Base-by-base conservation (phyloP, 2,797 vertebrate genomes). In the Chaetodon trifasciatus region DNA sequence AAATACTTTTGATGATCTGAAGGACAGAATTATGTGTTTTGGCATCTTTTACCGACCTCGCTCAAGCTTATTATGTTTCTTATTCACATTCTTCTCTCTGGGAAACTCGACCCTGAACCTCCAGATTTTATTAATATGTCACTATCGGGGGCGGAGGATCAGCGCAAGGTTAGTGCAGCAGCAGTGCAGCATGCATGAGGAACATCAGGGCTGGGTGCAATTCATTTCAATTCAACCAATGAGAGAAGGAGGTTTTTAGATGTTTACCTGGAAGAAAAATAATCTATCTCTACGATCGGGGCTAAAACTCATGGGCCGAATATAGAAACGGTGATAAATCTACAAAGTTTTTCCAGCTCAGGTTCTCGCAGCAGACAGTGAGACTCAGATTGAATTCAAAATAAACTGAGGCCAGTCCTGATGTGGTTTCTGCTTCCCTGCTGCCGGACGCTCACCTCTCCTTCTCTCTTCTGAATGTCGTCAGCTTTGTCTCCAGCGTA, bases 401-500 rank as follows among this genome's bases (percentile, higher is more conserved):
- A 52, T 62, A 3, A 70, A 64, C 62, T 39, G 68, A 70, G 71
- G 24, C 60, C 64, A 56, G 71, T 50, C 55, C 65, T 83, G 80
- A 52, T 40, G 61, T 32, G 32, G 47, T 23, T 13, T n/a, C 0
- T 10, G 24, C 32, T 46, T 37, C 7, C 0, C 23, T 0, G 57
- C 21, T 28, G 35, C 28, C 1, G 16, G 44, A 0, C 6, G 11
- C 93, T 88, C 76, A 94, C 93, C 92, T 99, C 98, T 0, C 97
- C 97, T 84, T 99, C 98, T 24, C 98, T 94, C 93, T 97, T 97
- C 92, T 98, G 97, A 88, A 99, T 99, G 93, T 99, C 98, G 0
- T 99, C 98, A 0, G 97, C 97, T 90, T 99, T 99, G 85, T 99
- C 98, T 24, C 98, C 98, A 0, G 98, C 98, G 0, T 99, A 99